A percentile compares a stretch with the other conserved stretches of the same genome.
Evolutionary conservation across 2,888 invertebrate genomes (phyloP).

Genomic region (Syrphus vitripennis): DNA sequence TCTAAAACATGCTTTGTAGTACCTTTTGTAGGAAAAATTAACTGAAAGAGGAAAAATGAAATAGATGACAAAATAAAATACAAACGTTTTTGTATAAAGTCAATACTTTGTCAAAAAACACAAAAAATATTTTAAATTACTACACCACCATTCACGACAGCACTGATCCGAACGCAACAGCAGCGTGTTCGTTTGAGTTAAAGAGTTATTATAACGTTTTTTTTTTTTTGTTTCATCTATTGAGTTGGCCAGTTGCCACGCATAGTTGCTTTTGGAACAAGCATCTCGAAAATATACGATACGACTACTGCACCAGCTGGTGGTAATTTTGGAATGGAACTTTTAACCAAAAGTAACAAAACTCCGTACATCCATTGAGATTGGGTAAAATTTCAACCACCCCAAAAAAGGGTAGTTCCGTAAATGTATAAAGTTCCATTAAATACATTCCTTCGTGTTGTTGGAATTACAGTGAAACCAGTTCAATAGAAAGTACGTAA

Average conservation of each 20-base stretch:
- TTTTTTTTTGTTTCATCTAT: background rate
- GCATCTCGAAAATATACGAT: background rate
- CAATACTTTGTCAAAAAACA: too few species aligned
- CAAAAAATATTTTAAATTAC: background rate
- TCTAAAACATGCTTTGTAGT: too few species aligned
- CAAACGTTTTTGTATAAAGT: too few species aligned
- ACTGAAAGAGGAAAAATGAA: too few species aligned
- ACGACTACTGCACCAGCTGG: conserved; percentile 47
- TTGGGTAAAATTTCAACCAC: background rate
- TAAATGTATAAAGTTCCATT: background rate
- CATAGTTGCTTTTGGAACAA: background rate
- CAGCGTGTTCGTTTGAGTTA: conserved; percentile 17
- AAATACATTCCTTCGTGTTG: too few species aligned
- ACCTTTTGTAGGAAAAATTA: too few species aligned
- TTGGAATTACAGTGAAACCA: background rate
- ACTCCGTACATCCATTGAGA: background rate
- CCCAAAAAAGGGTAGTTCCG: background rate
- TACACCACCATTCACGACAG: background rate
- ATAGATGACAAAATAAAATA: too few species aligned
- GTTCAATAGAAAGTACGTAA: background rate
- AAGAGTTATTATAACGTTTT: conserved; percentile 8
- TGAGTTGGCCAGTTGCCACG: conserved; percentile 26
- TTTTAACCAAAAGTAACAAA: conserved; percentile 42
- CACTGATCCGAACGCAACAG: background rate
- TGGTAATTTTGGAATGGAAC: conserved; percentile 52